These are phyloP conservation scores for Drosophila cognata DNA, from an alignment of 2,888 invertebrate genomes.

Conservation along the genomic window DNA sequence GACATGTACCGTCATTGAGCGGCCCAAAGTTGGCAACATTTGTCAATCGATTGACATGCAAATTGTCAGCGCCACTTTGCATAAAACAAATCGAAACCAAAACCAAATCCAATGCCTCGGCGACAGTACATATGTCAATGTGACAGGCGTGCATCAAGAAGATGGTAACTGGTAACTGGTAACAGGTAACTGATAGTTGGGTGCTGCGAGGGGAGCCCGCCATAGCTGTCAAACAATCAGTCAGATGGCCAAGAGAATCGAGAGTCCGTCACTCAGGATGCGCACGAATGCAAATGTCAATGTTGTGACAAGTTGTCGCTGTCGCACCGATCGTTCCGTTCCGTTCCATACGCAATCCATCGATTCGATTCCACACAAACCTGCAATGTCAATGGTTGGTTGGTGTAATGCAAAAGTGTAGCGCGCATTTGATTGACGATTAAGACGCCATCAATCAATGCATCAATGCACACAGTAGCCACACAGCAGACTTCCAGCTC, in stretches of 20 bases:
- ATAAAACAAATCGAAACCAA: slow-evolving; percentile 34
- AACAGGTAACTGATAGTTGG: slow-evolving; percentile 3
- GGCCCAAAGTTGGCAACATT: slow-evolving; percentile 78
- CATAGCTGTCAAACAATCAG: slow-evolving; percentile 75
- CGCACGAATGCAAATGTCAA: slow-evolving; percentile 80
- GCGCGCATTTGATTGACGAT: slow-evolving; percentile 84
- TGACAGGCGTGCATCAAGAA: slow-evolving; percentile 71
- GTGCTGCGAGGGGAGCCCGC: slow-evolving; percentile 1
- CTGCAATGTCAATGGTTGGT: slow-evolving; percentile 42
- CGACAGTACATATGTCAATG: slow-evolving; percentile 77
- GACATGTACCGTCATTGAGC: slow-evolving; percentile 71
- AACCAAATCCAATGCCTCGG: slow-evolving; percentile 24
- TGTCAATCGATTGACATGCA: slow-evolving; percentile 79
- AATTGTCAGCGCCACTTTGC: slow-evolving; percentile 78
- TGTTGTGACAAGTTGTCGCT: slow-evolving; percentile 75
- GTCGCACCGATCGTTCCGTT: slow-evolving; percentile 35
- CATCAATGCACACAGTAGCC: slow-evolving; percentile 70
- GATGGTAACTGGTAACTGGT: slow-evolving; percentile 30
- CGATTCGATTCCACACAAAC: slow-evolving; percentile 26
- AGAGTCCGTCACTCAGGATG: slow-evolving; percentile 73
- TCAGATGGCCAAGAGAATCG: slow-evolving; percentile 57
- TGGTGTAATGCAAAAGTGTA: slow-evolving; percentile 73
- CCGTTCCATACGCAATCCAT: slow-evolving; percentile 23
- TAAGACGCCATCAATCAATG: slow-evolving; percentile 85
- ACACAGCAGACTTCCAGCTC: slow-evolving; percentile 19